These are phyloP conservation scores for Coenonympha arcania DNA, from an alignment of 2,888 invertebrate species.

Conservation along the genomic window DNA sequence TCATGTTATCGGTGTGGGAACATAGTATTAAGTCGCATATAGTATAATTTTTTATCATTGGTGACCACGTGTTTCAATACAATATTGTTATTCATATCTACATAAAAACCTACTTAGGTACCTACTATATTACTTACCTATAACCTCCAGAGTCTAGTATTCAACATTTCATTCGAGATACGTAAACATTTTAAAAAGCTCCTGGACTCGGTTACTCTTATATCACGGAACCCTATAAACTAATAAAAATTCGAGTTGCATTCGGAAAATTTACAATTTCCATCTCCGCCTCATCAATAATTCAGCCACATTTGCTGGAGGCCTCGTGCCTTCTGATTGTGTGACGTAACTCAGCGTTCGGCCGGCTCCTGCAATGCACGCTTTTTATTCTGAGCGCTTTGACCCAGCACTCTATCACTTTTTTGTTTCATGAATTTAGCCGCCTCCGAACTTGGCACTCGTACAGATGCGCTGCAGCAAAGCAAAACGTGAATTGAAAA, in stretches of 20 bases:
- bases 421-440: constrained; percentile 23
- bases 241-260: background rate
- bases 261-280: background rate
- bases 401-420: constrained; percentile 23
- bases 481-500: constrained; percentile 24
- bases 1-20: too few species aligned
- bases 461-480: constrained; percentile 18
- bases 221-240: too few species aligned
- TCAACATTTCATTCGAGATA: too few species aligned
- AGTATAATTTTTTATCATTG: too few species aligned
- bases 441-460: constrained; percentile 23
- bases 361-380: constrained; percentile 9
- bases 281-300: background rate
- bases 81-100: too few species aligned
- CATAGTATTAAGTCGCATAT: too few species aligned
- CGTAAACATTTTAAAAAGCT: too few species aligned
- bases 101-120: too few species aligned
- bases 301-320: constrained; percentile 5
- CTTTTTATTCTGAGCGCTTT: constrained; percentile 18
- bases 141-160: too few species aligned
- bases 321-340: constrained; percentile 10
- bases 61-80: too few species aligned
- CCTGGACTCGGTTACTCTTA: too few species aligned
- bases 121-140: too few species aligned
- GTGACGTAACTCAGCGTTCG: constrained; percentile 16